These are phyloP conservation scores for Stictocephala bisonia DNA, from an alignment of 2,888 invertebrate species.

Conservation along the genomic window DNA sequence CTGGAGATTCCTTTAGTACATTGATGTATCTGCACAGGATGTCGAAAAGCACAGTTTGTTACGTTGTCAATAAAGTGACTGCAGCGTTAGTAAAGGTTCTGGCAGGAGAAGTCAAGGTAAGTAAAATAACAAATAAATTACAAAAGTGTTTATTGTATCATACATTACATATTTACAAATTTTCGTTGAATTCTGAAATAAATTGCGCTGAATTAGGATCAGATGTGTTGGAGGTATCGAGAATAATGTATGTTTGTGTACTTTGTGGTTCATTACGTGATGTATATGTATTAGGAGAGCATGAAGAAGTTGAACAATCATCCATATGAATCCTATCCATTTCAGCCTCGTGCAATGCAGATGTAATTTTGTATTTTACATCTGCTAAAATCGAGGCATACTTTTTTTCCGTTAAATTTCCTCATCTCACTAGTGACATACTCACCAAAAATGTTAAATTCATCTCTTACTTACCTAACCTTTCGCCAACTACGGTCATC, in stretches of 20 bases:
- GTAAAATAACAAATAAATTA: constrained; percentile 17
- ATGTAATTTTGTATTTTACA: constrained; percentile 22
- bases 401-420: not conserved
- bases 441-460: constrained; percentile 30
- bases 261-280: constrained; percentile 7
- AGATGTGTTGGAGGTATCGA: constrained; percentile 21
- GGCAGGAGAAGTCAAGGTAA: constrained; percentile 27
- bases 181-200: constrained; percentile 13
- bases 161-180: constrained; percentile 16
- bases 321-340: constrained; percentile 28
- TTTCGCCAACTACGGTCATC: constrained; percentile 9
- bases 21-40: constrained; percentile 25
- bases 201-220: constrained; percentile 7
- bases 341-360: constrained; percentile 22
- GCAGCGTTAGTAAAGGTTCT: constrained; percentile 27
- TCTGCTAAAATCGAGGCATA: constrained; percentile 21
- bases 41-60: constrained; percentile 18
- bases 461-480: constrained; percentile 21
- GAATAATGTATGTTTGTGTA: constrained; percentile 17
- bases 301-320: constrained; percentile 17
- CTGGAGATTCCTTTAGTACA: constrained; percentile 26
- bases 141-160: constrained; percentile 12
- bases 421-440: constrained; percentile 17
- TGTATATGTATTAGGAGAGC: not conserved
- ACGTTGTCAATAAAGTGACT: constrained; percentile 29